Evolutionary conservation across 2,888 invertebrate species (phyloP).

Genomic region (Athrips mouffetella): DNA sequence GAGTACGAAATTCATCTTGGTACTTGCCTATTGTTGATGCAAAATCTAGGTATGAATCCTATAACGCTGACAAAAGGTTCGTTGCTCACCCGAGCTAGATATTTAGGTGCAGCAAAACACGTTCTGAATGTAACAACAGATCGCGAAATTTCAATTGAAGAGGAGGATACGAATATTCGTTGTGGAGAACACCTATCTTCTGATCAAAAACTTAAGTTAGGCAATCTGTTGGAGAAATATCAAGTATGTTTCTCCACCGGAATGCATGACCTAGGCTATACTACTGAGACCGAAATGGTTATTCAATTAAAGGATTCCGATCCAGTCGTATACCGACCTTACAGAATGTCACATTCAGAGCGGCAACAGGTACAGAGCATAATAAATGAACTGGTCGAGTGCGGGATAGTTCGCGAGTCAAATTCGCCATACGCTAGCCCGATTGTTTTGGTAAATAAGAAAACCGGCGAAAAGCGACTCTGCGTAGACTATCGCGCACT

Average conservation of each 20-base stretch:
- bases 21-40: not conserved
- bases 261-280: conserved; percentile 19
- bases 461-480: conserved; percentile 19
- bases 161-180: not conserved
- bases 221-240: conserved; percentile 9
- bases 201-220: not conserved
- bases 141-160: not conserved
- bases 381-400: conserved; percentile 21
- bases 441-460: conserved; percentile 18
- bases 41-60: not conserved
- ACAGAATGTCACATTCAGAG: conserved; percentile 19
- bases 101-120: not conserved
- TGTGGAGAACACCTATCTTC: conserved; percentile 6
- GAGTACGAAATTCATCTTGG: conserved; percentile 3
- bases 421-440: conserved; percentile 21
- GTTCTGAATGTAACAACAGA: too few relatives aligned
- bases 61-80: not conserved
- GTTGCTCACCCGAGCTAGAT: not conserved
- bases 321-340: conserved; percentile 24
- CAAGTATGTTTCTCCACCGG: conserved; percentile 17
- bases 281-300: conserved; percentile 18
- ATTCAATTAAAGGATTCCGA: conserved; percentile 19
- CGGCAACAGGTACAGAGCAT: conserved; percentile 17
- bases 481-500: conserved; percentile 25
- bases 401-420: conserved; percentile 21